phyloP scores from a whole-genome alignment of 2,888 invertebrate genomes.

The Lasioglossum villosulum region DNA sequence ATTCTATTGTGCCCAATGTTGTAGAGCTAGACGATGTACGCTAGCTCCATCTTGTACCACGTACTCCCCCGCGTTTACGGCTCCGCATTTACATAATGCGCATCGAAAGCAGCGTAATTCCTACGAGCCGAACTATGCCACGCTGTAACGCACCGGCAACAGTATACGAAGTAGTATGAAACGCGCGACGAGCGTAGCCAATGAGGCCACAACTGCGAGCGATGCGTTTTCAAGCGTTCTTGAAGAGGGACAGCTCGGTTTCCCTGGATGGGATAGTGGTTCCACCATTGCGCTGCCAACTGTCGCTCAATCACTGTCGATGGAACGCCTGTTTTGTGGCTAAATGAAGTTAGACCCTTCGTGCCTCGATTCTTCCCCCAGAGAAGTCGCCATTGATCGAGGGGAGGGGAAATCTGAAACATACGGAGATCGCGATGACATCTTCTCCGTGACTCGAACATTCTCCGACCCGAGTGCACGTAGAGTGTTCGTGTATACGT shows the following conservation, averaged over 20 bases:
- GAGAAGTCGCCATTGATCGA: neutral
- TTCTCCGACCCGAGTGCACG: no score
- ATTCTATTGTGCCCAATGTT: slow-evolving; percentile 50
- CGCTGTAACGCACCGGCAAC: neutral
- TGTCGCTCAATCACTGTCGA: slow-evolving; percentile 60
- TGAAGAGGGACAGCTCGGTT: slow-evolving; percentile 34
- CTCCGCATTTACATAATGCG: slow-evolving; percentile 26
- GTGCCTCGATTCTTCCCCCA: slow-evolving; percentile 27
- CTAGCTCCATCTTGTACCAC: neutral
- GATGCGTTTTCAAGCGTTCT: slow-evolving; percentile 47
- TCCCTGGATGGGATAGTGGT: neutral
- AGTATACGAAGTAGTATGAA: neutral
- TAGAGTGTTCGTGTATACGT: no score
- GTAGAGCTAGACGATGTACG: neutral
- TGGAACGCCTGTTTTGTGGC: slow-evolving; percentile 51
- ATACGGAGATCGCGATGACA: neutral
- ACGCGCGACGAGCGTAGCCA: slow-evolving; percentile 11
- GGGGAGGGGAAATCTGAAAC: neutral
- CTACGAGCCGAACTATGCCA: neutral
- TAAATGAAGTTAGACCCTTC: slow-evolving; percentile 59
- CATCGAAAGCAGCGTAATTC: slow-evolving; percentile 25
- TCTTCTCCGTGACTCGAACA: neutral
- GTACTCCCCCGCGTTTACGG: slow-evolving; percentile 1
- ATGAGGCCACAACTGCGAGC: slow-evolving; percentile 38
- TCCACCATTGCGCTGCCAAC: slow-evolving; percentile 12